These are phyloP conservation scores for Sarcophaga caerulescens DNA, from an alignment of 2,888 invertebrate genomes.

Conservation along the genomic window DNA sequence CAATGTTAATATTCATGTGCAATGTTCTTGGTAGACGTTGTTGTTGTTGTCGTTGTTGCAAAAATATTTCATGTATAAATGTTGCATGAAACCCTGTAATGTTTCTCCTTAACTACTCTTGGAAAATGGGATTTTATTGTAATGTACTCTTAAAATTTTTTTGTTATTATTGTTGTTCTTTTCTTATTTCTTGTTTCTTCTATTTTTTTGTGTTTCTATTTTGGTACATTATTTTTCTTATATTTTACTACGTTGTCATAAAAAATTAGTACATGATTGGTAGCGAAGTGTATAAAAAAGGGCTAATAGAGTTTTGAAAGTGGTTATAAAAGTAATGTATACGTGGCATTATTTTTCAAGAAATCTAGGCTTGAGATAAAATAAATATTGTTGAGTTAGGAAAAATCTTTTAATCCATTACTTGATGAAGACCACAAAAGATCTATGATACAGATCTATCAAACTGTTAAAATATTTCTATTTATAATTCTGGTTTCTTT, in stretches of 20 bases:
- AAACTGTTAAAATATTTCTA: too few species aligned
- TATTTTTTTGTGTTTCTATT: neutral
- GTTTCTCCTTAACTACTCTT: slow-evolving; percentile 32
- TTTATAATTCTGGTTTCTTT: too few species aligned
- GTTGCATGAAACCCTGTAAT: slow-evolving; percentile 43
- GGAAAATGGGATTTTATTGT: slow-evolving; percentile 48
- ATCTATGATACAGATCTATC: too few species aligned
- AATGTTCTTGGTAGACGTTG: neutral
- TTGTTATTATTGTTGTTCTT: slow-evolving; percentile 29
- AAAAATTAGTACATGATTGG: slow-evolving; percentile 40
- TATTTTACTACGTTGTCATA: slow-evolving; percentile 4
- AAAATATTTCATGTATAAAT: slow-evolving; percentile 30
- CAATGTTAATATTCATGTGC: neutral
- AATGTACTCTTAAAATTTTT: slow-evolving; percentile 32
- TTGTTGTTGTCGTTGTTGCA: too few species aligned
- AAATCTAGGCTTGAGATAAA: too few species aligned
- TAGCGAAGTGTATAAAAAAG: slow-evolving; percentile 22
- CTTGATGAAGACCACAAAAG: too few species aligned
- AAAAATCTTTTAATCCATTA: too few species aligned
- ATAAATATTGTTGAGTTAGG: too few species aligned
- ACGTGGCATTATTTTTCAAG: too few species aligned
- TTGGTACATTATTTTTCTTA: neutral
- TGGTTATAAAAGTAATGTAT: too few species aligned
- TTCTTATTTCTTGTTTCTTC: slow-evolving; percentile 1
- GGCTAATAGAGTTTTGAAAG: too few species aligned